A percentile compares a stretch with the other conserved stretches of the same genome.
Conservation (phyloP, 2,888 invertebrate genomes). For the Papilio gigon region DNA sequence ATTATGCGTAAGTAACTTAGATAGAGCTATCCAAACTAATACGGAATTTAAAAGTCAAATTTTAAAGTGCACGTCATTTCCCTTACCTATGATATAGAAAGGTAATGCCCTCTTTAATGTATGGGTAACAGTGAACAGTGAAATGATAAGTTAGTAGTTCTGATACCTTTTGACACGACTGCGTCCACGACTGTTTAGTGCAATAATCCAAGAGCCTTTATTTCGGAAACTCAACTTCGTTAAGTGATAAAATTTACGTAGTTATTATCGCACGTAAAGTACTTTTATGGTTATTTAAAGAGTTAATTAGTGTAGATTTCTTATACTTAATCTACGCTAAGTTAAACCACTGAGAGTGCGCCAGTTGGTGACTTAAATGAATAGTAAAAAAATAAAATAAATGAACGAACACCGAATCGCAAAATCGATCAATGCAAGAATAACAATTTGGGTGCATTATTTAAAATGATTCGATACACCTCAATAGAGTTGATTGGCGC, state of each 20-base stretch:
- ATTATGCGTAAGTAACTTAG: neutral
- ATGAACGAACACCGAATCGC: neutral
- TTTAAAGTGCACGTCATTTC: neutral
- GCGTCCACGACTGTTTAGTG: neutral
- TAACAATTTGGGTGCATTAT: conserved; percentile 52
- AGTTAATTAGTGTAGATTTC: neutral
- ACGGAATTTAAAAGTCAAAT: neutral
- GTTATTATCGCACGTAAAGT: too few species aligned
- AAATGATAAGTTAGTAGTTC: neutral
- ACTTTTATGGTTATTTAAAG: too few species aligned
- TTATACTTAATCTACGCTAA: neutral
- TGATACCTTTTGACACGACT: neutral
- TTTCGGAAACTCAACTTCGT: neutral
- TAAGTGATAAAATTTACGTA: too few species aligned
- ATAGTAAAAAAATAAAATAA: conserved; percentile 1
- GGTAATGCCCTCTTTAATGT: neutral
- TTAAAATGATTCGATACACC: conserved; percentile 45
- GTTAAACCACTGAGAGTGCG: neutral
- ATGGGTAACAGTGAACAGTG: neutral
- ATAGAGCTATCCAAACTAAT: neutral
- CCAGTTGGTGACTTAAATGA: neutral
- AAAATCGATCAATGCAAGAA: conserved; percentile 11
- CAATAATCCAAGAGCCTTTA: neutral
- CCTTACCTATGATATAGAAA: neutral
- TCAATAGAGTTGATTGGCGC: conserved; percentile 73